Percentiles rank a stretch among this genome's conserved stretches.
Conservation (phyloP, 2,888 invertebrate genomes). For the Trachelus troglodyta region DNA sequence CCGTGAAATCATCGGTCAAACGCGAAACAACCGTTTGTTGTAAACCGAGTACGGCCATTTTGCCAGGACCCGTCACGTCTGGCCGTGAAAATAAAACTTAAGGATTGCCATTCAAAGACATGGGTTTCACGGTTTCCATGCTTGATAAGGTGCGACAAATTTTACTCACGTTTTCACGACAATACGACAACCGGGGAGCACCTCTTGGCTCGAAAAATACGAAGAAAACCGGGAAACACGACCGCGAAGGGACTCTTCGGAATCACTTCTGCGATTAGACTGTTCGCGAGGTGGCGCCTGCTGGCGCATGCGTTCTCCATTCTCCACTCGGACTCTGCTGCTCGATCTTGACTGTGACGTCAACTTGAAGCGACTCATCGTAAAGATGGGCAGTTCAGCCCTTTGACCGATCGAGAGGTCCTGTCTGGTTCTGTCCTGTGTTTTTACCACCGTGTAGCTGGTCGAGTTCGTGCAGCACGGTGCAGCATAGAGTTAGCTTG, state of each 20-base stretch:
- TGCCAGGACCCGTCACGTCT: constrained; percentile 59
- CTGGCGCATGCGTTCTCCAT: constrained; percentile 40
- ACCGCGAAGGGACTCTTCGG: constrained; percentile 47
- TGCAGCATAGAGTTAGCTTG: too few species aligned
- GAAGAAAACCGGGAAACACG: constrained; percentile 45
- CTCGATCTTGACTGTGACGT: constrained; percentile 1
- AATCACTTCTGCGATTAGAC: constrained; percentile 55
- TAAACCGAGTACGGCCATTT: constrained; percentile 61
- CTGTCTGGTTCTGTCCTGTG: too few species aligned
- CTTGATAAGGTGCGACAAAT: neutral
- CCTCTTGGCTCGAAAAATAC: constrained; percentile 37
- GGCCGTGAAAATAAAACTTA: constrained; percentile 21
- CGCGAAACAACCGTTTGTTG: constrained; percentile 46
- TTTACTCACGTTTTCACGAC: constrained; percentile 45
- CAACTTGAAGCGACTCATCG: neutral
- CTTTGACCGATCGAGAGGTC: too few species aligned
- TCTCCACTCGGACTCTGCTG: constrained; percentile 8
- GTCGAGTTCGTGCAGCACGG: too few species aligned
- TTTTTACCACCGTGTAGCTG: too few species aligned
- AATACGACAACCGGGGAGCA: constrained; percentile 34
- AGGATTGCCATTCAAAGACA: neutral
- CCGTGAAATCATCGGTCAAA: constrained; percentile 14
- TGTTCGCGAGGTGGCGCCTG: constrained; percentile 53
- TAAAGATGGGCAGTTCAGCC: too few species aligned
- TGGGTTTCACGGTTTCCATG: neutral